phyloP scores from a whole-genome alignment of 2,797 vertebrate genomes.

The Sarcoramphus papa region DNA sequence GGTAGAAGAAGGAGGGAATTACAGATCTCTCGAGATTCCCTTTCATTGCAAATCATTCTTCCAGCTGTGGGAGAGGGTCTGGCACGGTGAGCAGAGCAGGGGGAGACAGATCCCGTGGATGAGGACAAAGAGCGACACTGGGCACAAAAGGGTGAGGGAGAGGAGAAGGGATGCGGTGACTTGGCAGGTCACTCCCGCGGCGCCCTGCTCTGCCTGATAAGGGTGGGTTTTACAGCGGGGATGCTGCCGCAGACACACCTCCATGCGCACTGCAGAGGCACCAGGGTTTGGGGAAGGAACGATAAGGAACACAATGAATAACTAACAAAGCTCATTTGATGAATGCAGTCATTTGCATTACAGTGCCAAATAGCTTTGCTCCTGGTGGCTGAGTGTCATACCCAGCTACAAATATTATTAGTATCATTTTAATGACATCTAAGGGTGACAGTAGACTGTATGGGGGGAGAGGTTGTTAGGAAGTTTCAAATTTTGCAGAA shows the following conservation, averaged over 20 bases:
- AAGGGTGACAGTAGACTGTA: not conserved
- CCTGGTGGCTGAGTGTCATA: slow-evolving; percentile 24
- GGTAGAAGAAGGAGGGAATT: slow-evolving; percentile 29
- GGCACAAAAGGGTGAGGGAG: slow-evolving; percentile 63
- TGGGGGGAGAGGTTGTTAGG: not conserved
- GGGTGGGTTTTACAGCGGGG: slow-evolving; percentile 75
- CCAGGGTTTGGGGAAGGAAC: slow-evolving; percentile 65
- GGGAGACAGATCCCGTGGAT: slow-evolving; percentile 42
- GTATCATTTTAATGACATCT: slow-evolving; percentile 38
- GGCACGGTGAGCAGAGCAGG: not conserved
- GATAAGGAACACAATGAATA: slow-evolving; percentile 85
- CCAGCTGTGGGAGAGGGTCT: slow-evolving; percentile 50
- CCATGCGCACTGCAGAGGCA: slow-evolving; percentile 31
- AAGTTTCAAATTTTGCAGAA: not conserved
- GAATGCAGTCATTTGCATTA: slow-evolving; percentile 77
- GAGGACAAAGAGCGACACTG: slow-evolving; percentile 69
- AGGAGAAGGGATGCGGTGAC: slow-evolving; percentile 49
- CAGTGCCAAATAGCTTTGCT: slow-evolving; percentile 71
- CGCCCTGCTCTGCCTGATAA: slow-evolving; percentile 84
- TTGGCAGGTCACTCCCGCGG: slow-evolving; percentile 78
- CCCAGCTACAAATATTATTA: slow-evolving; percentile 49
- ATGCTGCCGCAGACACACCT: slow-evolving; percentile 70
- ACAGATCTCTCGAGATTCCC: slow-evolving; percentile 11
- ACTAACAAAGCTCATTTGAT: slow-evolving; percentile 75
- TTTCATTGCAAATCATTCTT: slow-evolving; percentile 36